Percentiles rank a stretch among this genome's conserved stretches.
Conservation (phyloP, 2,113 vertebrate species). For the Drymodes brunneopygia region DNA sequence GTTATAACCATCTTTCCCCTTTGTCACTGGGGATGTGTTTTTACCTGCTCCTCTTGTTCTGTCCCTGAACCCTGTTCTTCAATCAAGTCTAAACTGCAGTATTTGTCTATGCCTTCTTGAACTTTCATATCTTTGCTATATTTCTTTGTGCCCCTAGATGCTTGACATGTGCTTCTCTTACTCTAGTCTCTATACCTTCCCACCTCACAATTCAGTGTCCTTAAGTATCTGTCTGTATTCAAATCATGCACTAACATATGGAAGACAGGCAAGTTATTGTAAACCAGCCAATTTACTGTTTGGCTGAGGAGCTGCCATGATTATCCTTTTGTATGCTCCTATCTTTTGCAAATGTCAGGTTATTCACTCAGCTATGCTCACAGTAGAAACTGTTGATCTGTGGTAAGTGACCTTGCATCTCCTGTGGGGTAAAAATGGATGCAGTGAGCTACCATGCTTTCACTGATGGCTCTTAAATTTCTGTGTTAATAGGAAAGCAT, state of each 20-base stretch:
- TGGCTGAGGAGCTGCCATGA: not conserved
- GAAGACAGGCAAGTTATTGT: not conserved
- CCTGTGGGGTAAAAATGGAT: not conserved
- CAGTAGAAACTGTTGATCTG: not conserved
- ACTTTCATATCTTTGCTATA: not conserved
- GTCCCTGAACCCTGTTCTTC: not conserved
- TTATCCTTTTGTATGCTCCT: not conserved
- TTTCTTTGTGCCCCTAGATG: not conserved
- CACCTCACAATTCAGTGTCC: not conserved
- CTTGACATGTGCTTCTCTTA: not conserved
- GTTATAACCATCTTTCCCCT: not conserved
- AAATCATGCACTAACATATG: not conserved
- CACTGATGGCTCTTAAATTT: not conserved
- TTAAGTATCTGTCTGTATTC: not conserved
- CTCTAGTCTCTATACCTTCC: not conserved
- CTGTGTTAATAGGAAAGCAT: accelerated
- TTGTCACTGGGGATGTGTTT: not conserved
- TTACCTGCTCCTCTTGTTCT: not conserved
- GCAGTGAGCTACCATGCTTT: not conserved
- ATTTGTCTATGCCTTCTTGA: not conserved
- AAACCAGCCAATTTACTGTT: not conserved
- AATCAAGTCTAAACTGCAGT: not conserved
- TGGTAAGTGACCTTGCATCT: not conserved
- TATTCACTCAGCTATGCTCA: not conserved
- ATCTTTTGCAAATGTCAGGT: not conserved